Conservation (phyloP, 2,888 invertebrate genomes). For the Ephialtes manifestator region DNA sequence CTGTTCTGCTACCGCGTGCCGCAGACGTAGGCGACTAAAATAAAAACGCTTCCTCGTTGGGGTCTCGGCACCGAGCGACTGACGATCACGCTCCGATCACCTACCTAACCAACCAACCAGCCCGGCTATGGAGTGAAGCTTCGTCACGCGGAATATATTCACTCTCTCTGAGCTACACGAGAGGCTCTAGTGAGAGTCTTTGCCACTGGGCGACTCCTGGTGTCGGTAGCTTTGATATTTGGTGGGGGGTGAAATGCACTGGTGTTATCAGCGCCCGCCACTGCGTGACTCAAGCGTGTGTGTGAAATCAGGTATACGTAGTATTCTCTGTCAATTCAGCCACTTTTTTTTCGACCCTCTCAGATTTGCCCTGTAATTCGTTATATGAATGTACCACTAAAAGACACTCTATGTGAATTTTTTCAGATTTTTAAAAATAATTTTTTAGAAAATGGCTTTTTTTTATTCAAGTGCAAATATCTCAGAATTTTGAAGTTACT, state of each 20-base stretch:
- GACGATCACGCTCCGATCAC: slow-evolving; percentile 8
- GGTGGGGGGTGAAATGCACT: background rate
- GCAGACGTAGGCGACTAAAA: slow-evolving; percentile 38
- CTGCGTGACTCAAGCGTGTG: slow-evolving; percentile 26
- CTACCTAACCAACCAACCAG: slow-evolving; percentile 6
- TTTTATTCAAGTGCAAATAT: no score
- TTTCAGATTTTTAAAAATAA: no score
- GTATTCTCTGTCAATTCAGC: no score
- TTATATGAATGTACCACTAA: no score
- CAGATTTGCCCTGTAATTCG: no score
- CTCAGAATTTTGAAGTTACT: no score
- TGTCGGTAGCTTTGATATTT: slow-evolving; percentile 38
- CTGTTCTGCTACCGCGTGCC: slow-evolving; percentile 13
- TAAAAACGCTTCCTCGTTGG: slow-evolving; percentile 48
- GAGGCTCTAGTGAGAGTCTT: background rate
- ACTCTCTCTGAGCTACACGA: background rate
- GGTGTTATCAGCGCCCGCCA: background rate
- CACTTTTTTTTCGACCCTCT: no score
- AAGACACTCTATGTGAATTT: no score
- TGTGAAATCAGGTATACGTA: no score
- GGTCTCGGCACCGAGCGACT: slow-evolving; percentile 49
- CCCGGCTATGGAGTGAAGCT: background rate
- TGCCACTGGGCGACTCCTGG: slow-evolving; percentile 1
- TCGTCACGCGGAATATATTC: background rate
- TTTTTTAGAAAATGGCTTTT: no score